Evolutionary conservation across 2,113 vertebrate species (phyloP), one percentile per base, ranked within the genome.

Genomic region (Odontesthes bonariensis): DNA sequence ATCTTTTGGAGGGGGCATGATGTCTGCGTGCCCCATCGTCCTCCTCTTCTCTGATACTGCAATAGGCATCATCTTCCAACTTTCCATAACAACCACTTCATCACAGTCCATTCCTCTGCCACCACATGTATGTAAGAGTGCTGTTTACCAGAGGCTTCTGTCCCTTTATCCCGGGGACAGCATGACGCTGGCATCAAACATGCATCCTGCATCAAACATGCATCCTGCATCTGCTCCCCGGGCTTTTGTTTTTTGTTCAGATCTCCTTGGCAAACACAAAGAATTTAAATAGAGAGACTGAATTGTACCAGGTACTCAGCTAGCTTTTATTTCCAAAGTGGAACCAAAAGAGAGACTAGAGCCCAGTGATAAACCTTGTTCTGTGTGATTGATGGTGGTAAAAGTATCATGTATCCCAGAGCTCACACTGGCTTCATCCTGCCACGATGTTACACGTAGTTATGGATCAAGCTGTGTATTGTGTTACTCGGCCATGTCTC

Each of bases 251-350:
- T 81, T 63, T 81, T 32, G 69, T 79, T 47, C 75, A 73, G 79
- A 56, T 63, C 66, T 52, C 53, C 23, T 61, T 83, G 82, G 80
- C 82, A 63, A 49, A 63, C 19, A 20, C 49, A 13, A 31, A 44
- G 53, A 69, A 79, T 85, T 75, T 64, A 83, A 75, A 86, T 79
- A 68, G 78, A 88, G 81, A 66, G 46, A 60, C 60, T 53, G 56
- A 73, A 58, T 65, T 56, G 69, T 35, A 68, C 27, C 60, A 73
- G 58, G 63, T 84, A 75, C 22, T 46, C 2, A n/a, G 73, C 64
- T 65, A 46, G 51, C 33, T 52, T 80, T 77, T 76, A 47, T 27
- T 62, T 49, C 64, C 44, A 22, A 74, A 52, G 4, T 3, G 69
- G 51, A 47, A 40, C 52, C 42, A 60, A 57, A 77, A 52, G 69